Evolutionary conservation across 2,888 invertebrate species (phyloP).

Genomic region (Nipponacmea schrenckii): DNA sequence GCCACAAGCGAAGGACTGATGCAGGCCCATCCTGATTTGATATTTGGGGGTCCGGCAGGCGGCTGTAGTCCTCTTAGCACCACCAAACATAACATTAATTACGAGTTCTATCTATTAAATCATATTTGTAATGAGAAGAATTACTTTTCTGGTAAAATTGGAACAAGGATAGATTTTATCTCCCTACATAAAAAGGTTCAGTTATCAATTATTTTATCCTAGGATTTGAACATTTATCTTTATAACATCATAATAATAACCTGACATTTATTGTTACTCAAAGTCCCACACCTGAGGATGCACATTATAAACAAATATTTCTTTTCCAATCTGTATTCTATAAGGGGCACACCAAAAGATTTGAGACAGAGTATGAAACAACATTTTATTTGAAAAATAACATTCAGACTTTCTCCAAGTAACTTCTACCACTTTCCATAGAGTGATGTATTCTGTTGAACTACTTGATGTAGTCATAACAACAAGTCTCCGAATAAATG

Average conservation of each 20-base stretch:
- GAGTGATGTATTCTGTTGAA: no score
- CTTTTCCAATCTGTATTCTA: background rate
- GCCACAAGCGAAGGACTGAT: constrained; percentile 66
- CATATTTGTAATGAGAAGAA: constrained; percentile 68
- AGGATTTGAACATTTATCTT: background rate
- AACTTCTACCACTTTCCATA: no score
- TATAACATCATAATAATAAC: background rate
- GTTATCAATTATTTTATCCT: background rate
- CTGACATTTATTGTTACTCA: background rate
- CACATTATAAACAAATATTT: background rate
- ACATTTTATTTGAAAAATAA: no score
- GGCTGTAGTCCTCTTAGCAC: constrained; percentile 67
- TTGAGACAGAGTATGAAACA: no score
- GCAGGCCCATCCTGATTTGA: constrained; percentile 56
- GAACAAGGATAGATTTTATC: constrained; percentile 70
- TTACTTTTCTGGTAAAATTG: constrained; percentile 68
- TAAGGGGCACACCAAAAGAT: no score
- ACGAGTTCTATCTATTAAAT: constrained; percentile 66
- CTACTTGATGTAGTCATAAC: no score
- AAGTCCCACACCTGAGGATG: no score
- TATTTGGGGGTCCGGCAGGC: constrained; percentile 75
- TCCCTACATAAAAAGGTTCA: constrained; percentile 75
- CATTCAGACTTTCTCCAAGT: no score
- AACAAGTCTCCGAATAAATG: no score
- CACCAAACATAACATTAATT: constrained; percentile 22